Evolutionary conservation across 1,140 invertebrate genomes (phyloP).

Genomic region (Gryllus bimaculatus): DNA sequence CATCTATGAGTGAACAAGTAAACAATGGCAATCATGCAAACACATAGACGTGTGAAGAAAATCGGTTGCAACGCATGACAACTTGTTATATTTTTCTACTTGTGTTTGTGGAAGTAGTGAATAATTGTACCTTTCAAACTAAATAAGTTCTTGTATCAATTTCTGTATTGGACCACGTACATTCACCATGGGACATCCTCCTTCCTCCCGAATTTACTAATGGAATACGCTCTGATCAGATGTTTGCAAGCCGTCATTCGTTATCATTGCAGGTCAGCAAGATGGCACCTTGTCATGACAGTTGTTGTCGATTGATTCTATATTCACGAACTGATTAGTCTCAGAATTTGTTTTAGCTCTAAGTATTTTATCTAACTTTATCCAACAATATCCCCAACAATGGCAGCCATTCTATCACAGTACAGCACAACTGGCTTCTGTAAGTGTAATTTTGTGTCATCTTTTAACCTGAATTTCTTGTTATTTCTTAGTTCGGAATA

Average conservation of each 20-base stretch:
- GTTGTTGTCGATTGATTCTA: background rate
- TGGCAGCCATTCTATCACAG: slow-evolving; percentile 35
- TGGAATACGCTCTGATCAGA: background rate
- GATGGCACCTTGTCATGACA: slow-evolving; percentile 1
- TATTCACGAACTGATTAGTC: background rate
- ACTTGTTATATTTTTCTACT: no score
- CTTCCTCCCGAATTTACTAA: background rate
- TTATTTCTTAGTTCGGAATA: background rate
- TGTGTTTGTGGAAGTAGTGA: no score
- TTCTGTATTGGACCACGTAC: no score
- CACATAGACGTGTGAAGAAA: no score
- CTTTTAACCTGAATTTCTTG: background rate
- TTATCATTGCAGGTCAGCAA: slow-evolving; percentile 9
- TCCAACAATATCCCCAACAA: slow-evolving; percentile 16
- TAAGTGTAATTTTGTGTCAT: slow-evolving; percentile 27
- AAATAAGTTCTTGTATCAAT: no score
- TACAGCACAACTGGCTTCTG: slow-evolving; percentile 37
- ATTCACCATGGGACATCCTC: no score
- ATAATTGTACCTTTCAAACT: no score
- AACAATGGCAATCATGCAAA: no score
- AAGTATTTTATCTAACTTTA: background rate
- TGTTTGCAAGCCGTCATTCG: background rate
- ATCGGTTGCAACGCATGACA: no score
- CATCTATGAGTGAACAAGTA: no score
- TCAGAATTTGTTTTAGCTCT: background rate